Evolutionary conservation across 2,113 vertebrate species (phyloP), one percentile per base, ranked within the genome.

Genomic region (Oreochromis tanganicae): DNA sequence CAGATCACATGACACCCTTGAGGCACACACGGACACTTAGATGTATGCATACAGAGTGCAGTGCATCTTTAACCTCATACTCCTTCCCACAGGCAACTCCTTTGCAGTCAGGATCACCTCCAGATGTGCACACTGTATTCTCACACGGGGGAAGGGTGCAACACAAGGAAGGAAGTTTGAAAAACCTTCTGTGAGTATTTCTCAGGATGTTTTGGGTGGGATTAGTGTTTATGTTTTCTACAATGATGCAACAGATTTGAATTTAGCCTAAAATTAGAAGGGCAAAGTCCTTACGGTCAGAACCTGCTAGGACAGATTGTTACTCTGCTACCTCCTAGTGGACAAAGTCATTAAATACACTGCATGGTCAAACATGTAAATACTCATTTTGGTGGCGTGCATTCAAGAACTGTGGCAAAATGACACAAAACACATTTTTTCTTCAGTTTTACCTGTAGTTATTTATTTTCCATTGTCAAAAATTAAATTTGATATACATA

Each of bases 401-500:
- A 9, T 55, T n/a, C 16, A 7, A 14, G 16, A 16, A 14, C 24
- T 57, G 32, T 12, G 34, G 52, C 24, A 27, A 43, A 89, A 89
- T 16, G 56, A 92, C 6, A 63, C 9, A 75, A 32, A 82, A 46
- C 61, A 27, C 9, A 80, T 2, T 5, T 13, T 29, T 3, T 19
- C 5, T n/a, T 73, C 71, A 2, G 29, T 82, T 90, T 80, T 17
- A 84, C 54, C 9, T 87, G 84, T 86, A 86, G 79, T 85, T 24
- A 88, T 96, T 95, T 95, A 94, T 94, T 96, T 87, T 89, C 56
- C 82, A 92, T 91, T 79, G 85, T 94, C 63, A 91, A 95, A 95
- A 95, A 91, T 92, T 59, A 92, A 93, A 91, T 91, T 88, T 91
- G 91, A 94, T 86, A 86, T 92, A 95, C 91, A 96, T 93, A 94